These are phyloP conservation scores for Coregonus sp. DNA, from an alignment of 2,797 vertebrate genomes.

Conservation along the genomic window DNA sequence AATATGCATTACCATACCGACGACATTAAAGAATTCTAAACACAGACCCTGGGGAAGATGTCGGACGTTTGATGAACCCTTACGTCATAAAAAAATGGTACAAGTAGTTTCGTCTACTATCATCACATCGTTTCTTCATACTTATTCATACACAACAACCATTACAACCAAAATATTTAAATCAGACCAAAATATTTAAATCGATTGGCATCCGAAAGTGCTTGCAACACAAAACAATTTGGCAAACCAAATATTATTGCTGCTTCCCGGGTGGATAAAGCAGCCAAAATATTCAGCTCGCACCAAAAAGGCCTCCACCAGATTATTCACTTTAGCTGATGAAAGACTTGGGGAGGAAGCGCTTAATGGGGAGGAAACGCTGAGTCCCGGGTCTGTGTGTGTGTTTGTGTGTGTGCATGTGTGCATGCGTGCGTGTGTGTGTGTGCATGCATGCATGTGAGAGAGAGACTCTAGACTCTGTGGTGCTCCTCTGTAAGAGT, in stretches of 20 bases:
- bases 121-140: neutral
- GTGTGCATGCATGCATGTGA: neutral
- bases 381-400: conserved; percentile 23
- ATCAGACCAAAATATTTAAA: conserved; percentile 8
- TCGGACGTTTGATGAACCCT: neutral
- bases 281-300: conserved; percentile 14
- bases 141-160: conserved; percentile 6
- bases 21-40: conserved; percentile 38
- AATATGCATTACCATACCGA: conserved; percentile 29
- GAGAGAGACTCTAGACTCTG: conserved; percentile 26
- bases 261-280: conserved; percentile 2
- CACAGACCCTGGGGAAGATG: conserved; percentile 5
- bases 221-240: conserved; percentile 16
- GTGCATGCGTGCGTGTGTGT: too few species aligned
- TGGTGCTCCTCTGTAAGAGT: conserved; percentile 45
- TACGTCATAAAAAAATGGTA: too few species aligned
- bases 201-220: conserved; percentile 13
- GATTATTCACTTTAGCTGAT: conserved; percentile 19
- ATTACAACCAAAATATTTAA: neutral
- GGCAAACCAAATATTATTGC: neutral
- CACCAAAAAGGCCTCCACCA: conserved; percentile 24
- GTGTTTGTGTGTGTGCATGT: neutral
- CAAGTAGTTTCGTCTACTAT: too few species aligned
- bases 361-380: conserved; percentile 52
- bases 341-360: conserved; percentile 30